These are phyloP conservation scores for Rana temporaria DNA, from an alignment of 2,113 vertebrate genomes.

Conservation along the genomic window DNA sequence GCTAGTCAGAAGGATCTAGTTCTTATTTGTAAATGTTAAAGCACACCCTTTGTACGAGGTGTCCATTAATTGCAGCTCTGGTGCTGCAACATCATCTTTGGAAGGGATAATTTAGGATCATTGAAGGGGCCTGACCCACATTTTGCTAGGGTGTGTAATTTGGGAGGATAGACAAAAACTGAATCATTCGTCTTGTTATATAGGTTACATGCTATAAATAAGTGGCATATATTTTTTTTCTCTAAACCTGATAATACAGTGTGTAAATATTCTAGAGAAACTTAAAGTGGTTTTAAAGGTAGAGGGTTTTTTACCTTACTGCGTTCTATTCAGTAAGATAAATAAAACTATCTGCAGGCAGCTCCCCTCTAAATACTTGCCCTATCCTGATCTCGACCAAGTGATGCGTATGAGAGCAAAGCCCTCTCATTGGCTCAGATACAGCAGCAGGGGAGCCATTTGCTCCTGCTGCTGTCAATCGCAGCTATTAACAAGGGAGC, in stretches of 20 bases:
- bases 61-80: neutral
- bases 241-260: neutral
- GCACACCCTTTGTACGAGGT: conserved; percentile 9
- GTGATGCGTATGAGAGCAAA: too few species aligned
- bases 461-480: too few species aligned
- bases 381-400: too few species aligned
- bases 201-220: neutral
- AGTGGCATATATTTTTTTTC: neutral
- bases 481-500: too few species aligned
- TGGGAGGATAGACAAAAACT: neutral
- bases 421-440: too few species aligned
- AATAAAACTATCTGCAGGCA: too few species aligned
- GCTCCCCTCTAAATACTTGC: too few species aligned
- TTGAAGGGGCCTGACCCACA: conserved; percentile 1
- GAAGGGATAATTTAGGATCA: neutral
- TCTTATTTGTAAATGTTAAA: neutral
- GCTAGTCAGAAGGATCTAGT: neutral
- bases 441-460: too few species aligned
- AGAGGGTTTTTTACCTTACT: too few species aligned
- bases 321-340: too few species aligned
- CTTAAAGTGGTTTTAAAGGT: too few species aligned
- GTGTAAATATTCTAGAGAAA: neutral
- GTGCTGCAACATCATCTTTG: neutral
- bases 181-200: neutral
- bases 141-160: conserved; percentile 26